Evolutionary conservation across 30 jellyfish, hydroid and myxozoan genomes (phyloP).

Genomic region (Pseudorhiza aurosa): DNA sequence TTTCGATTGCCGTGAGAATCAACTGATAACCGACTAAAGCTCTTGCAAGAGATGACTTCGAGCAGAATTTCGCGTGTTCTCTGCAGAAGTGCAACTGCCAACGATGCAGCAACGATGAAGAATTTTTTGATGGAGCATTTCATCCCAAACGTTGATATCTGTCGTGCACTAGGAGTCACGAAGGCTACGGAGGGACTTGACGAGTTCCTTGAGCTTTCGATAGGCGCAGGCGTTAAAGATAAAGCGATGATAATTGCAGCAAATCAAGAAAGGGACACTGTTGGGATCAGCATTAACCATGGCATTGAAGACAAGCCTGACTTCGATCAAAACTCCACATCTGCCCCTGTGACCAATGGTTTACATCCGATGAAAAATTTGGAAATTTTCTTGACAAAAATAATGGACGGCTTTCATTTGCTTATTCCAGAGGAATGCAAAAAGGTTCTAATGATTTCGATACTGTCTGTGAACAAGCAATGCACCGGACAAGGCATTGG

Average conservation of each 20-base stretch:
- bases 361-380: not conserved
- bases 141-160: not conserved
- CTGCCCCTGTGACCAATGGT: not conserved
- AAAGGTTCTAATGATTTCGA: not conserved
- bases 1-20: too few relatives aligned
- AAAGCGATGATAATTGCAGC: not conserved
- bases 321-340: not conserved
- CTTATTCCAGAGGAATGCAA: constrained; percentile 1
- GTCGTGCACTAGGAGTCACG: not conserved
- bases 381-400: not conserved
- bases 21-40: too few relatives aligned
- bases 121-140: not conserved
- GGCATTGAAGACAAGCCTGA: not conserved
- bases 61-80: not conserved
- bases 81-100: not conserved
- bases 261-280: not conserved
- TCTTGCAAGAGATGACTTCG: too few relatives aligned
- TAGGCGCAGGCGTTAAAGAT: not conserved
- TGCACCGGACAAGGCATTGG: not conserved
- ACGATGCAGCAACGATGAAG: not conserved
- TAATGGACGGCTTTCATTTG: not conserved
- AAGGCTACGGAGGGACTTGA: not conserved
- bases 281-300: not conserved
- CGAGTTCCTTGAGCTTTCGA: not conserved
- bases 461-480: not conserved